These are phyloP conservation scores for Arvicanthis niloticus DNA, from an alignment of 2,113 vertebrate genomes.

Conservation along the genomic window DNA sequence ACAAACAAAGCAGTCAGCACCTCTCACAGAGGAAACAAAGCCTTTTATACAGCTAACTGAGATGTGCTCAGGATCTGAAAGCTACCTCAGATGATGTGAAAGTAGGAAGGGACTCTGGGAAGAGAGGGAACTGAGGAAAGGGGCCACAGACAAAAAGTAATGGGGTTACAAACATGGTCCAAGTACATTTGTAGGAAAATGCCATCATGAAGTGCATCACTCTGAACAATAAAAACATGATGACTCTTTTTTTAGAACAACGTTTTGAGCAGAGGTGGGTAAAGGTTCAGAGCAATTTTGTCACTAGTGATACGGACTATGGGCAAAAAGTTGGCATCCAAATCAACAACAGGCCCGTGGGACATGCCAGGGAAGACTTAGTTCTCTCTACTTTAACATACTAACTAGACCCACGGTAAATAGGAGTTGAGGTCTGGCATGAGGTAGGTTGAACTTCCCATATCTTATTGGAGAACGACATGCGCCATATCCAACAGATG, in stretches of 20 bases:
- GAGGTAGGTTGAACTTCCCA: background rate
- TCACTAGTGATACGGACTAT: background rate
- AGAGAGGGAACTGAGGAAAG: background rate
- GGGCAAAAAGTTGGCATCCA: background rate
- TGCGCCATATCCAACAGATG: background rate
- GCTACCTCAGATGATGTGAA: background rate
- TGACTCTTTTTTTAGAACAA: background rate
- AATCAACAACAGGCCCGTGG: background rate
- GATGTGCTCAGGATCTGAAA: background rate
- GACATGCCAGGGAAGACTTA: background rate
- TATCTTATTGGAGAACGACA: background rate
- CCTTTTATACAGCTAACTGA: background rate
- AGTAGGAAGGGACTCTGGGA: background rate
- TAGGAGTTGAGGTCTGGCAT: background rate
- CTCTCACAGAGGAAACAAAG: conserved; percentile 42
- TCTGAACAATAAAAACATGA: background rate
- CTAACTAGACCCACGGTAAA: background rate
- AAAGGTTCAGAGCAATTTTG: conserved; percentile 5
- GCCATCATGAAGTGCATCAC: background rate
- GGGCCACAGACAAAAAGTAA: background rate
- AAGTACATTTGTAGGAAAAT: background rate
- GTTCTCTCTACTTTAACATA: background rate
- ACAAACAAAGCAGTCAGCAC: background rate
- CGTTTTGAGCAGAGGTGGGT: background rate
- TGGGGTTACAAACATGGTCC: background rate